phyloP scores from a whole-genome alignment of 2,888 invertebrate species.

The Stenotaenia linearis region DNA sequence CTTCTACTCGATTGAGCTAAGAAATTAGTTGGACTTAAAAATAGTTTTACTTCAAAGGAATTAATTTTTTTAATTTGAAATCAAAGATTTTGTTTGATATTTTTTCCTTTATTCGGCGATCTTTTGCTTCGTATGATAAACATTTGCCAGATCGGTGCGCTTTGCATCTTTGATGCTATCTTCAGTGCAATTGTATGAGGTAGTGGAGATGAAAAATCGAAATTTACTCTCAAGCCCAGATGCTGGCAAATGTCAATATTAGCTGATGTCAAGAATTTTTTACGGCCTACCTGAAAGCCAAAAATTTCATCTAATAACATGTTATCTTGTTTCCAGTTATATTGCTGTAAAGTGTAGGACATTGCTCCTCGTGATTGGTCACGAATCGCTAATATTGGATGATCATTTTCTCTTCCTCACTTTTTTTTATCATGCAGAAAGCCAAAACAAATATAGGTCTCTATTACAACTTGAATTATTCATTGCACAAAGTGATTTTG shows the following conservation, averaged over 20 bases:
- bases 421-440: no score
- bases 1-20: no score
- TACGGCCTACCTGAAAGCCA: background rate
- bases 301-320: background rate
- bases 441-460: no score
- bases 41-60: no score
- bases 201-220: background rate
- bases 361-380: background rate
- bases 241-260: slow-evolving; percentile 2
- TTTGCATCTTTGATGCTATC: slow-evolving; percentile 11
- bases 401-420: background rate
- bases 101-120: background rate
- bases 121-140: background rate
- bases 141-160: background rate
- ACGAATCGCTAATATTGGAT: background rate
- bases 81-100: background rate
- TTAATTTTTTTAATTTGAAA: no score
- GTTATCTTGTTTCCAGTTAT: background rate
- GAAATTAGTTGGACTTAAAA: no score
- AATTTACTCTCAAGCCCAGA: slow-evolving; percentile 11
- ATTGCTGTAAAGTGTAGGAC: background rate
- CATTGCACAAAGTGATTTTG: background rate
- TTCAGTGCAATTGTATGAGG: background rate
- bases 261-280: background rate
- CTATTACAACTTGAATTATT: no score